Evolutionary conservation across 2,888 invertebrate species (phyloP), one percentile per base, ranked within the genome.

Genomic region (Nomada flava): DNA sequence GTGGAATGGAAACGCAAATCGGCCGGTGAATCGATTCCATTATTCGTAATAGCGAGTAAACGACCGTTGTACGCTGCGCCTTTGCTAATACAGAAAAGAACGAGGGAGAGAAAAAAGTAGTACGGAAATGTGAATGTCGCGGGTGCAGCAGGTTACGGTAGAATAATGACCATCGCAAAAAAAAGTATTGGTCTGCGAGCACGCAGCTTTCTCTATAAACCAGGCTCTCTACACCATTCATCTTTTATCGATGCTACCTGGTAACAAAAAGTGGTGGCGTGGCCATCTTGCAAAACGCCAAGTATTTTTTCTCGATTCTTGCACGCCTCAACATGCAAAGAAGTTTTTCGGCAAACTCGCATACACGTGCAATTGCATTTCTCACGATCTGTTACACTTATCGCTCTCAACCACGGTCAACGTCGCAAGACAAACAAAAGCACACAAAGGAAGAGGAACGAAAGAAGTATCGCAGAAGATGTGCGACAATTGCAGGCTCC

Each of bases 1-100:
- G 2, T 18, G 74, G 53, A 18, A 47, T 50, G 53, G 23, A 47
- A 73, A 69, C 65, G 81, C 65, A 57, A 76, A 82, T 75, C 72
- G 76, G 65, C 73, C 78, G 52, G 36, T 68, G 77, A 88, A 88
- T 86, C 85, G 79, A 88, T 87, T 78, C 64, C 78, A 75, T 88
- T 84, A 76, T 79, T 86, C 77, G 78, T 79, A 82, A 84, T 76
- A 69, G 64, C 53, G 64, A 72, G 74, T 75, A 77, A 85, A 82
- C 70, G 82, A 79, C 13, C 77, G 60, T 47, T 68, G 80, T 68
- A 79, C 82, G 71, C 76, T 44, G 65, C 47, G 42, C 64, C 52
- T 77, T 71, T 18, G 72, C 50, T 81, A 77, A 79, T 73, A 77
- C 29, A 76, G 20, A 50, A 72, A 53, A 68, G 67, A 29, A 60